Base-by-base conservation (phyloP, 2,113 vertebrate genomes). In the Mirza zaza region DNA sequence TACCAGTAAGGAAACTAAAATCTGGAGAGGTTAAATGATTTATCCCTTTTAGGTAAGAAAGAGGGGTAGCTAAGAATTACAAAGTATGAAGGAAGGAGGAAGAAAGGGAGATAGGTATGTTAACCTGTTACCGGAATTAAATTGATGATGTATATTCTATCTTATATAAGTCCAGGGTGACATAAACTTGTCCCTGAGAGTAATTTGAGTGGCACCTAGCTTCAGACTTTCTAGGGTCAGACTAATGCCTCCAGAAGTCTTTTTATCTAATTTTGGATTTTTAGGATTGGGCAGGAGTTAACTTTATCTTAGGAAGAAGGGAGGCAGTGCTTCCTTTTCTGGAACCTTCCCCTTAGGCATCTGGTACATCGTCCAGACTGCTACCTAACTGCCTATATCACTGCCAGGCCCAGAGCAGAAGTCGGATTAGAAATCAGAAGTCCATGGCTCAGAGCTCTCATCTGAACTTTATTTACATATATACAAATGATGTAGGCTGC, bases 1-100 rank as follows among this genome's bases (percentile, higher is more conserved):
- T 97, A 15, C 52, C 25, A n/a, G 6, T 59, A 79, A 92, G 13
- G 29, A 94, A 95, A 85, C 20, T 11, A 50, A 94, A 95, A 82
- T 50, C 34, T 5, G 63, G 42, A 76, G 36, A 80, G 18, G 27
- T 61, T 70, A 88, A 94, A 25, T 45, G 14, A 84, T 15, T 93
- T 83, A 8, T 76, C 48, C 50, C 8, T 94, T 87, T 90, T 8
- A 77, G 3, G 4, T 92, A 83, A 88, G 32, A 93, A 75, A 90
- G 27, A 11, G 8, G 55, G 11, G 23, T 81, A 81, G 80, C 71
- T 82, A 50, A 85, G 63, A 94, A 84, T 5, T 83, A 63, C 50
- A 55, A 95, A 67, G 13, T 80, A 65, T 59, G 63, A 75, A 90
- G 21, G 79, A 83, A 86, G 39, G 79, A 75, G 52, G 65, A 63